Percentiles rank a stretch among this genome's conserved stretches.
These are phyloP conservation scores for Mimumesa dahlbomi DNA, from an alignment of 2,888 invertebrate species.

Conservation along the genomic window DNA sequence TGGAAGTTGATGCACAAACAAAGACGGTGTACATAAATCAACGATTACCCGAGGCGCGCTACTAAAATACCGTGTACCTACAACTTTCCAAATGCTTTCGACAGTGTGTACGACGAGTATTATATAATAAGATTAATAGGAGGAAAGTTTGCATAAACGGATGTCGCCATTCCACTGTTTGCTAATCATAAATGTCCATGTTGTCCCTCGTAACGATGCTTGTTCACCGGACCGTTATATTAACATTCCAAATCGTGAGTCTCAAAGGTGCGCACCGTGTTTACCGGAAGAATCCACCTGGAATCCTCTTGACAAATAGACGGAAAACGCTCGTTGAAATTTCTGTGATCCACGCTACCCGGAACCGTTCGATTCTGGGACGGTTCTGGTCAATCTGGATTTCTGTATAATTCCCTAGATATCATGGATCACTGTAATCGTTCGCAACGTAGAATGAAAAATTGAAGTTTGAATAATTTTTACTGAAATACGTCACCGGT, in stretches of 20 bases:
- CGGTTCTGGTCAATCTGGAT: too few species aligned
- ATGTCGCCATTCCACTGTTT: slow-evolving; percentile 14
- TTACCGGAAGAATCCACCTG: background rate
- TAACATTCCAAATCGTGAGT: slow-evolving; percentile 43
- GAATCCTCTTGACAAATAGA: slow-evolving; percentile 15
- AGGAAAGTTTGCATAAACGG: slow-evolving; percentile 24
- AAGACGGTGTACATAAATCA: slow-evolving; percentile 32
- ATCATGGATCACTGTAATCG: too few species aligned
- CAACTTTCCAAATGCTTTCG: slow-evolving; percentile 27
- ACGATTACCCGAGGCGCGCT: slow-evolving; percentile 4
- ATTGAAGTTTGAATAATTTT: too few species aligned
- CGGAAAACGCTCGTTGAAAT: slow-evolving; percentile 13
- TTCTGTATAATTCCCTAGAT: too few species aligned
- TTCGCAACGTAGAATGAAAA: too few species aligned
- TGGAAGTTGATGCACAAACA: slow-evolving; percentile 21
- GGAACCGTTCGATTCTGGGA: too few species aligned
- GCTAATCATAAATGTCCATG: slow-evolving; percentile 26
- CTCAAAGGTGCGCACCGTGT: slow-evolving; percentile 12
- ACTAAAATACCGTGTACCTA: slow-evolving; percentile 3
- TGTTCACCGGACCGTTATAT: slow-evolving; percentile 45
- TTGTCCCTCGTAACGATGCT: slow-evolving; percentile 9
- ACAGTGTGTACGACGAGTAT: background rate
- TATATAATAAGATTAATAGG: slow-evolving; percentile 32
- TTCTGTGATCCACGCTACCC: background rate
- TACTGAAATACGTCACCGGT: too few species aligned